phyloP scores from a whole-genome alignment of 1,140 invertebrate species.

The Dinoponera quadriceps region DNA sequence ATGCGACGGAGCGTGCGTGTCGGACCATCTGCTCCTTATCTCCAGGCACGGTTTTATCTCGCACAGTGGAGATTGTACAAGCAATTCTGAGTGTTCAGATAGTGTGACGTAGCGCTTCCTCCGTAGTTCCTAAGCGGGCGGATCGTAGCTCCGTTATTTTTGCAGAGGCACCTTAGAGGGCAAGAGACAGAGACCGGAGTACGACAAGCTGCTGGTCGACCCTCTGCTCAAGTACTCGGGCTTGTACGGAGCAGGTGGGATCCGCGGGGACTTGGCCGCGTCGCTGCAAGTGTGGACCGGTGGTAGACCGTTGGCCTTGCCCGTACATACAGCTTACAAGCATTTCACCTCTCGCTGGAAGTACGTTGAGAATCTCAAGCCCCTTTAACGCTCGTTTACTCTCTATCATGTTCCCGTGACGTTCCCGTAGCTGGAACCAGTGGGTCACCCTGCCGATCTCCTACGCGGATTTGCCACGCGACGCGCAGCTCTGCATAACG shows the following conservation, averaged over 20 bases:
- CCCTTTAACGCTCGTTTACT: background rate
- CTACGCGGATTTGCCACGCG: conserved; percentile 96
- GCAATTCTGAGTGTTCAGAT: conserved; percentile 14
- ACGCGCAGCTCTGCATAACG: conserved; percentile 95
- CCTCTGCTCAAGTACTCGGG: conserved; percentile 97
- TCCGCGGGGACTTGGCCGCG: conserved; percentile 94
- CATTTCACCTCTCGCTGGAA: conserved; percentile 97
- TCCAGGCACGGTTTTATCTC: background rate
- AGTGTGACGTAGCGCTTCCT: conserved; percentile 1
- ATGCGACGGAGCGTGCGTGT: background rate
- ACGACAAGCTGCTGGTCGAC: conserved; percentile 94
- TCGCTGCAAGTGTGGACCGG: conserved; percentile 95
- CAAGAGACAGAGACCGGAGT: conserved; percentile 93
- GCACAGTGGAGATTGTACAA: background rate
- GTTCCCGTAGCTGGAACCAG: conserved; percentile 97
- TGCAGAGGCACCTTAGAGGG: conserved; percentile 97
- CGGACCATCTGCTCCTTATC: conserved; percentile 15
- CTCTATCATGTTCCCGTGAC: conserved; percentile 15
- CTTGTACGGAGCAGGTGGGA: conserved; percentile 91
- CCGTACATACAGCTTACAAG: conserved; percentile 97
- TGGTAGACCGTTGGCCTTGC: conserved; percentile 93
- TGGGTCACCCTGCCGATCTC: conserved; percentile 97
- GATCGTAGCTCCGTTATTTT: conserved; percentile 59
- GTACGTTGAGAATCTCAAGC: conserved; percentile 86
- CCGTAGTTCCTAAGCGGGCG: background rate